Conservation (phyloP, 2,888 invertebrate species). For the Apodemia hepburni region DNA sequence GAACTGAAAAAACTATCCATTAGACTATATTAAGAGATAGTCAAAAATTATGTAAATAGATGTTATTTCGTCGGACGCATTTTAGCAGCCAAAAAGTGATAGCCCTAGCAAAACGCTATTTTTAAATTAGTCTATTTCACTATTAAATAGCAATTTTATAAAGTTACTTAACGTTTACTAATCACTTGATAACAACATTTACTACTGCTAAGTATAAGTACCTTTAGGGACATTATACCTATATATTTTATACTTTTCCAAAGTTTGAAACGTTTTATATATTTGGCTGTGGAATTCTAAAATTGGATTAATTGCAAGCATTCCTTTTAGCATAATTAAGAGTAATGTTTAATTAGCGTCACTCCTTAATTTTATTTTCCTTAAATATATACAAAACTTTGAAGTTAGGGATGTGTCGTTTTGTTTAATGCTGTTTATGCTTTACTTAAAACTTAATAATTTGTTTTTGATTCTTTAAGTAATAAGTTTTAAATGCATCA, state of each 20-base stretch:
- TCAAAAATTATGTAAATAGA: too few relatives aligned
- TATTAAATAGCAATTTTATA: too few relatives aligned
- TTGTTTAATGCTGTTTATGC: background rate
- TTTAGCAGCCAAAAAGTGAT: too few relatives aligned
- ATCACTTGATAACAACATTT: too few relatives aligned
- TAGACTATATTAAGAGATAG: too few relatives aligned
- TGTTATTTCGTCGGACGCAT: too few relatives aligned
- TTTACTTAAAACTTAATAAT: slow-evolving; percentile 4
- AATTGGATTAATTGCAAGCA: background rate
- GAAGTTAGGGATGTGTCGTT: background rate
- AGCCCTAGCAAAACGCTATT: too few relatives aligned
- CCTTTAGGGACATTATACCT: too few relatives aligned
- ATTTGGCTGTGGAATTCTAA: background rate
- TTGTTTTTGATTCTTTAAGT: slow-evolving; percentile 1
- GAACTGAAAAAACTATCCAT: too few relatives aligned
- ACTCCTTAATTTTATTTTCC: background rate
- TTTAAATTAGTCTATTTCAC: too few relatives aligned
- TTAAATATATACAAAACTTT: slow-evolving; percentile 10
- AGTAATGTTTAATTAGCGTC: slow-evolving; percentile 5
- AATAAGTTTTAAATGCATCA: background rate
- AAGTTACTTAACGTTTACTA: too few relatives aligned
- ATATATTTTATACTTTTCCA: background rate
- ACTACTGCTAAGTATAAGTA: too few relatives aligned
- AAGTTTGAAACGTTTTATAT: background rate
- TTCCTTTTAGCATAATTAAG: background rate